A percentile compares a stretch with the other conserved stretches of the same genome.
Conservation (phyloP, 2,888 invertebrate species). For the Parelbella ahira region DNA sequence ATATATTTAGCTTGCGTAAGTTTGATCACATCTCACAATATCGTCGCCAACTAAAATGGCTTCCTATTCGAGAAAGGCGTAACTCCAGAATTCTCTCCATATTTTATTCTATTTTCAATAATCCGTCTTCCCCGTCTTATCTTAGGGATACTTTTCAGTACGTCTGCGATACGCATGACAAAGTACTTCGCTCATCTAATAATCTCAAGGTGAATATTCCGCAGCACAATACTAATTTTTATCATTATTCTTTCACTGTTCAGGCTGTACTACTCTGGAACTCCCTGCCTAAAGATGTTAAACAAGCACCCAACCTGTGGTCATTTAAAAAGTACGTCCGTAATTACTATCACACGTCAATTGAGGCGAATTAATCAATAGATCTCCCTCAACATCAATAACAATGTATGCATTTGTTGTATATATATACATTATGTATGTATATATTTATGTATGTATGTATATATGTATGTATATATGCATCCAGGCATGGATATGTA, state of each 20-base stretch:
- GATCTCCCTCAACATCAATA: too few species aligned
- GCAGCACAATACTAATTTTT: not conserved
- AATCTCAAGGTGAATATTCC: not conserved
- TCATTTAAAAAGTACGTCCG: too few species aligned
- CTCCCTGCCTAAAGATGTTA: not conserved
- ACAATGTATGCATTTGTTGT: too few species aligned
- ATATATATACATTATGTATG: too few species aligned
- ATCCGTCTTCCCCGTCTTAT: not conserved
- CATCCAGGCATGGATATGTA: too few species aligned
- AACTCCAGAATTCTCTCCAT: not conserved
- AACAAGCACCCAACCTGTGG: too few species aligned
- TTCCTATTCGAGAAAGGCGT: too few species aligned
- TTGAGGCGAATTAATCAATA: too few species aligned
- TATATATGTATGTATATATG: too few species aligned
- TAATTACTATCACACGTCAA: too few species aligned
- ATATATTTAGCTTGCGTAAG: not conserved
- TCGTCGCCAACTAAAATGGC: not conserved
- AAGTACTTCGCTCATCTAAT: not conserved
- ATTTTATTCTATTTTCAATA: not conserved
- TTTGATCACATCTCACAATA: not conserved
- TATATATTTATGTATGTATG: too few species aligned
- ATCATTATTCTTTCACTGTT: not conserved
- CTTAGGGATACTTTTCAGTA: not conserved
- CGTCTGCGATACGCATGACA: not conserved
- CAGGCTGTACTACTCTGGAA: not conserved